phyloP scores from a whole-genome alignment of 2,113 vertebrate species.

The Toxotes jaculatrix region DNA sequence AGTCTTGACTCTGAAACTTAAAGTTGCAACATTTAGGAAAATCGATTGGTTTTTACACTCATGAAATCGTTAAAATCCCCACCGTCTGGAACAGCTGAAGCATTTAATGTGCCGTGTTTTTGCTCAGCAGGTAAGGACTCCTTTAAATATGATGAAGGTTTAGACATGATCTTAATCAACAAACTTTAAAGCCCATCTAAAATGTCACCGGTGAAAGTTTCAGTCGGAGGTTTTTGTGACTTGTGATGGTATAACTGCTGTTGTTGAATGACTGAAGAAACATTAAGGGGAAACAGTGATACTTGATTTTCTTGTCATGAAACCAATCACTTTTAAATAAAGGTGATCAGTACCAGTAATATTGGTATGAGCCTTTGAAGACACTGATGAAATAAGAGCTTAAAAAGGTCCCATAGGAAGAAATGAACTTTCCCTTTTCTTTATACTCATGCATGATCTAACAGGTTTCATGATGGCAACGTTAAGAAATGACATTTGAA shows the following conservation, averaged over 20 bases:
- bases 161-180: not conserved
- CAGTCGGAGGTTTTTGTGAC: not conserved
- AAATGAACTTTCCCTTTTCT: not conserved
- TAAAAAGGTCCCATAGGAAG: not conserved
- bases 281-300: not conserved
- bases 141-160: not conserved
- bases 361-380: not conserved
- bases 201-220: not conserved
- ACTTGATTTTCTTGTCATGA: not conserved
- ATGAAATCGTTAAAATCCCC: not conserved
- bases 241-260: not conserved
- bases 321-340: not conserved
- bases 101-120: not conserved
- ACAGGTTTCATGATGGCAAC: not conserved
- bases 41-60: not conserved
- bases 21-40: not conserved
- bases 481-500: not conserved
- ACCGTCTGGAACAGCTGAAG: not conserved
- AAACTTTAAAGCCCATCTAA: not conserved
- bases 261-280: not conserved
- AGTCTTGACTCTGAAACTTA: not conserved
- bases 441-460: not conserved
- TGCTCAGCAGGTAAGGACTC: not conserved
- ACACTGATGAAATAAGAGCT: too few species aligned
- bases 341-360: not conserved